Evolutionary conservation across 2,113 vertebrate genomes (phyloP).

Genomic region (Campylomormyrus tamandua): DNA sequence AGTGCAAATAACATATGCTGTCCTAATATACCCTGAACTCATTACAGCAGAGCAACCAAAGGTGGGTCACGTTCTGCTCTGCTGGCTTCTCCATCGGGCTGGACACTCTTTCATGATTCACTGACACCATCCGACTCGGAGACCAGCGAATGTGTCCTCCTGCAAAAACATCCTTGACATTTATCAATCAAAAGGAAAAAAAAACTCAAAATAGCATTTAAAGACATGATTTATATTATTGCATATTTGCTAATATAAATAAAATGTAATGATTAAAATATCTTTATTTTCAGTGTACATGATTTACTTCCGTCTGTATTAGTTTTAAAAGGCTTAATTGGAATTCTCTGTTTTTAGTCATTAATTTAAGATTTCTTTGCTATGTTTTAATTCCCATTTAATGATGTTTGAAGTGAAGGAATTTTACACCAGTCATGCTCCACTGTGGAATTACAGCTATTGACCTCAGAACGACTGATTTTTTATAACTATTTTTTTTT

Average conservation of each 20-base stretch:
- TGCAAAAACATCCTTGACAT: conserved; percentile 25
- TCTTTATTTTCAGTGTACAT: not conserved
- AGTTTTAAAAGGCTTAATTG: not conserved
- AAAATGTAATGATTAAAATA: not conserved
- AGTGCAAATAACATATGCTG: not conserved
- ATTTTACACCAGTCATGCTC: not conserved
- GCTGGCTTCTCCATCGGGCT: not conserved
- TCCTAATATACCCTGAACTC: not conserved
- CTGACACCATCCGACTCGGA: not conserved
- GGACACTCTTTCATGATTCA: not conserved
- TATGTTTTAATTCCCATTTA: not conserved
- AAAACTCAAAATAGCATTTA: not conserved
- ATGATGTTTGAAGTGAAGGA: not conserved
- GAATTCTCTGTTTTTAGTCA: not conserved
- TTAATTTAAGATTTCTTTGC: not conserved
- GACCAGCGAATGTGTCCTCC: conserved; percentile 19
- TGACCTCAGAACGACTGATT: not conserved
- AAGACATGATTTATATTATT: not conserved
- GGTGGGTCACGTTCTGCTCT: not conserved
- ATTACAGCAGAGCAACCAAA: not conserved
- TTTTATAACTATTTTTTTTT: not conserved
- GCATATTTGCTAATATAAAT: not conserved
- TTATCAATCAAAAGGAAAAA: not conserved
- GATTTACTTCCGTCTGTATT: not conserved
- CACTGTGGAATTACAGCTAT: not conserved